phyloP scores from a whole-genome alignment of 2,797 vertebrate genomes.

The Mus spretus region DNA sequence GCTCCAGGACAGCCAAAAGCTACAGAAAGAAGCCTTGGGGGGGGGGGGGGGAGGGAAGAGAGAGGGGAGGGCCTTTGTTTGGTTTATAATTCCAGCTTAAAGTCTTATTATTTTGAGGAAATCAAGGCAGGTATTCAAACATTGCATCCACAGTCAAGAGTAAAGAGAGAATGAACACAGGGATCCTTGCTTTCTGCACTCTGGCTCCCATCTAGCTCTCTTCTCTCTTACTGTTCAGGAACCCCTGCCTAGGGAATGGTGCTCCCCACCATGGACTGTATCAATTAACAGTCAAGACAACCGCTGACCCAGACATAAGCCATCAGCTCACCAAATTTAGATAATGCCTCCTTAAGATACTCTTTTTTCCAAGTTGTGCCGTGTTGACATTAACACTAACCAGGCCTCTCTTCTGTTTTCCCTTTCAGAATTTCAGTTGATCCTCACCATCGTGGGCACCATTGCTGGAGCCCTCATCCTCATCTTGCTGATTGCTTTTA shows the following conservation, averaged over 20 bases:
- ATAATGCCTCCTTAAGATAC: not conserved
- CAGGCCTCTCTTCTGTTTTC: not conserved
- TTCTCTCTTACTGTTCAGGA: not conserved
- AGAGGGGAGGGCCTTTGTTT: not conserved
- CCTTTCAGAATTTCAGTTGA: slow-evolving; percentile 85
- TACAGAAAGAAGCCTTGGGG: not conserved
- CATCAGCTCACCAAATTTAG: not conserved
- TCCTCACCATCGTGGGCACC: slow-evolving; percentile 87
- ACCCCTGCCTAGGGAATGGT: not conserved
- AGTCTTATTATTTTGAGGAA: not conserved
- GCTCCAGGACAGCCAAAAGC: not conserved
- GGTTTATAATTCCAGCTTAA: not conserved
- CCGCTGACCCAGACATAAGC: not conserved
- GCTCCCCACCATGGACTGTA: not conserved
- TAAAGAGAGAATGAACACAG: not conserved
- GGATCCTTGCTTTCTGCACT: not conserved
- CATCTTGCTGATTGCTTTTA: slow-evolving; percentile 72
- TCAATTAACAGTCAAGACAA: not conserved
- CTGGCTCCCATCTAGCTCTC: not conserved
- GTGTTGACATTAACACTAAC: not conserved
- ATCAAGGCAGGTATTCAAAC: not conserved
- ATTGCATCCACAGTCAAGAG: not conserved
- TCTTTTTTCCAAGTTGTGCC: not conserved
- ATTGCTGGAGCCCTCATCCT: slow-evolving; percentile 81
- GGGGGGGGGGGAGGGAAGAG: not conserved